Evolutionary conservation across 2,888 invertebrate species (phyloP).

Genomic region (Chrysodeixis includens): DNA sequence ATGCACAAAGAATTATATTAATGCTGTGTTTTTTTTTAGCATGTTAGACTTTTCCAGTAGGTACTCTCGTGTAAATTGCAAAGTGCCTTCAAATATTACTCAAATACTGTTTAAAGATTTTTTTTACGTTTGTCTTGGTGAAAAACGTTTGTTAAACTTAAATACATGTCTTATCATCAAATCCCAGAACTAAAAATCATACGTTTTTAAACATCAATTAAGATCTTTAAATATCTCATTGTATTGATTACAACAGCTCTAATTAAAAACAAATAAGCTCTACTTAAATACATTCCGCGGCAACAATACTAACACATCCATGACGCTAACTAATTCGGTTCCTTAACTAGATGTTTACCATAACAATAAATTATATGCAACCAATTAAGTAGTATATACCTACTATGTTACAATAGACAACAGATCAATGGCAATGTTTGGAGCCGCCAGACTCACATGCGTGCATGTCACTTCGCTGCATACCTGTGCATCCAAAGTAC

Average conservation of each 20-base stretch:
- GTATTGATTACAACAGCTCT: slow-evolving; percentile 8
- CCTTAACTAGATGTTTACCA: slow-evolving; percentile 37
- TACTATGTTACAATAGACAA: neutral
- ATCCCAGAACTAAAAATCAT: too few species aligned
- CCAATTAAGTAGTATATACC: slow-evolving; percentile 2
- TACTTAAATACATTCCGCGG: slow-evolving; percentile 53
- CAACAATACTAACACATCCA: slow-evolving; percentile 37
- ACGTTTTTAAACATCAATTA: too few species aligned
- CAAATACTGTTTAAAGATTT: slow-evolving; percentile 22
- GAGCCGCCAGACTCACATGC: neutral
- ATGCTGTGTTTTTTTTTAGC: slow-evolving; percentile 11
- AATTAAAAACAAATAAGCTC: slow-evolving; percentile 26
- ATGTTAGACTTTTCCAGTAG: neutral
- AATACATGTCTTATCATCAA: neutral
- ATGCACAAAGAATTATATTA: slow-evolving; percentile 20
- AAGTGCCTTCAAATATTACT: slow-evolving; percentile 66
- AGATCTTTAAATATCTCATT: too few species aligned
- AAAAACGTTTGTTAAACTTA: slow-evolving; percentile 8
- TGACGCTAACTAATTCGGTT: slow-evolving; percentile 35
- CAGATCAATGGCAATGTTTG: neutral
- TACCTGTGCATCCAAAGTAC: neutral
- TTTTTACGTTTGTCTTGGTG: slow-evolving; percentile 15
- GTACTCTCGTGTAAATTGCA: slow-evolving; percentile 49
- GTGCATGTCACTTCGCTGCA: neutral
- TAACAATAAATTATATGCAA: slow-evolving; percentile 13